Conservation (phyloP, 2,113 vertebrate genomes). For the Carassius gibelio region DNA sequence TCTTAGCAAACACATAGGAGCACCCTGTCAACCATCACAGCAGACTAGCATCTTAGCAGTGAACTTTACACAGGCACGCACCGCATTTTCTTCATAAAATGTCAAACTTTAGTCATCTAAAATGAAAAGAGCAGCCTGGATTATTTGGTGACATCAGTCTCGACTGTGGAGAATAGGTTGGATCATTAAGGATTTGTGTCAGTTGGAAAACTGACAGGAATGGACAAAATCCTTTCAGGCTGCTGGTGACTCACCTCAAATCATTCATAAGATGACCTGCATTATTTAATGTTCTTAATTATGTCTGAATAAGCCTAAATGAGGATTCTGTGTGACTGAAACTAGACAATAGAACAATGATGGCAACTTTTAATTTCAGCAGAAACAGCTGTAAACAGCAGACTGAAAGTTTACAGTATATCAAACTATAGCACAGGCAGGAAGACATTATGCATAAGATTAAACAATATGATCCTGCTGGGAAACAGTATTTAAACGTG, state of each 20-base stretch:
- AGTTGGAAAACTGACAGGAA: background rate
- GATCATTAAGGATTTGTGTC: constrained; percentile 14
- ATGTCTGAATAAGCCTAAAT: background rate
- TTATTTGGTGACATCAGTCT: background rate
- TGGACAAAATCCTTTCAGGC: background rate
- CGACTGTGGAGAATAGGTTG: background rate
- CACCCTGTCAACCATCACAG: too few relatives aligned
- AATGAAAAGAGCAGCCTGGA: background rate
- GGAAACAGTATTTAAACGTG: constrained; percentile 29
- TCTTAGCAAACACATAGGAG: background rate
- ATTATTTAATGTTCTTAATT: background rate
- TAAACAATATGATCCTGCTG: constrained; percentile 33
- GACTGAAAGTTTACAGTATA: background rate
- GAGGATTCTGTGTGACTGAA: background rate
- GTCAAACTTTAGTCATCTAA: background rate
- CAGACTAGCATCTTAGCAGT: background rate
- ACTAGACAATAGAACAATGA: background rate
- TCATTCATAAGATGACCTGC: background rate
- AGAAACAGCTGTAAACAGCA: background rate
- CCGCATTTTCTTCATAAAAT: background rate
- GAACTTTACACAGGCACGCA: constrained; percentile 3
- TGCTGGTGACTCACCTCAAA: background rate
- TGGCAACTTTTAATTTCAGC: background rate
- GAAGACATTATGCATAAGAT: constrained; percentile 9
- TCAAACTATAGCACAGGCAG: background rate